Percentiles rank a stretch among this genome's conserved stretches.
phyloP scores from a whole-genome alignment of 2,888 invertebrate species.

The Patella caerulea region DNA sequence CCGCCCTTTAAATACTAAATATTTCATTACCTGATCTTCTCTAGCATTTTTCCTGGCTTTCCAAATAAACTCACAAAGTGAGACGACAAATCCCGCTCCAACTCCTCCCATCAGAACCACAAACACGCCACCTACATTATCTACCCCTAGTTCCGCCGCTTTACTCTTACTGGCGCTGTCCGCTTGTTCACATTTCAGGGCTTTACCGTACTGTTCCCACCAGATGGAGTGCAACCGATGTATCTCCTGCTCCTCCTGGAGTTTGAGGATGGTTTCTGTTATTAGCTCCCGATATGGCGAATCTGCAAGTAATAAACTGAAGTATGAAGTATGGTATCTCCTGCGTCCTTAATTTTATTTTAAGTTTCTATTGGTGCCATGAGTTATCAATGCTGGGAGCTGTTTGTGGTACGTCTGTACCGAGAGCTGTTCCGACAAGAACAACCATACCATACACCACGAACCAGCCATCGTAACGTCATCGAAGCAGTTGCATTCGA shows the following conservation, averaged over 20 bases:
- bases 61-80: constrained; percentile 86
- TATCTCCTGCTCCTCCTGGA: constrained; percentile 95
- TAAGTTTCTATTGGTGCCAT: too few relatives aligned
- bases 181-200: constrained; percentile 74
- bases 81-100: constrained; percentile 90
- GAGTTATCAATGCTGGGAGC: too few relatives aligned
- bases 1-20: constrained; percentile 1
- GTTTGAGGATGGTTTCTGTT: constrained; percentile 92
- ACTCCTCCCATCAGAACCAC: constrained; percentile 94
- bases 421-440: too few relatives aligned
- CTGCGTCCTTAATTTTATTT: too few relatives aligned
- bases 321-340: background rate
- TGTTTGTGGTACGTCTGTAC: too few relatives aligned
- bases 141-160: constrained; percentile 91
- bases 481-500: too few relatives aligned
- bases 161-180: constrained; percentile 80
- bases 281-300: constrained; percentile 97
- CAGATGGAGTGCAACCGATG: constrained; percentile 90
- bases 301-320: constrained; percentile 72
- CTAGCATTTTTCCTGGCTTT: constrained; percentile 67
- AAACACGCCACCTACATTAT: constrained; percentile 93
- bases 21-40: constrained; percentile 59
- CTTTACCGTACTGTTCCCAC: constrained; percentile 78
- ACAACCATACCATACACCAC: too few relatives aligned
- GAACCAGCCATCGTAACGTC: too few relatives aligned